Evolutionary conservation across 37 sponge, comb jelly and placozoan species (phyloP), one percentile per base, ranked within the genome.

Genomic region (Halichondria panicea): DNA sequence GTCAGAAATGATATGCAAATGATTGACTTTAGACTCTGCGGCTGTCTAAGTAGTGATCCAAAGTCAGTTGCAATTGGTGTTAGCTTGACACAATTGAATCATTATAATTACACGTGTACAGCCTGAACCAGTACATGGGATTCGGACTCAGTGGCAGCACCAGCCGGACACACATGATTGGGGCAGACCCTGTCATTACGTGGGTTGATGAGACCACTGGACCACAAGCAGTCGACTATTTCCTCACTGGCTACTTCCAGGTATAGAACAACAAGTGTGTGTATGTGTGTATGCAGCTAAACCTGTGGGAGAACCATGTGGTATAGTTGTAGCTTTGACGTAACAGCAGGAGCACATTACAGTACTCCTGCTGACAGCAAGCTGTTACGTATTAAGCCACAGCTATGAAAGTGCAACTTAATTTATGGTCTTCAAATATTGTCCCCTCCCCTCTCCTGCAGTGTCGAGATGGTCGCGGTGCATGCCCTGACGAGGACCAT

Each of bases 61-160:
- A 22, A 22, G 76, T 75, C 24, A 25, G 36, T 8, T n/a, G 2
- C 6, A 40, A 2, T 34, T 2, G 40, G 8, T 11, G 40, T 36
- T 7, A 37, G 52, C 52, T 48, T 48, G 13, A 12, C 18, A 18
- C 18, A 50, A 18, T 50, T 50, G 12, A 19, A 50, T 12, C 53
- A 50, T 18, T 50, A 12, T 50, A 50, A 19, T 12, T 68, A 11
- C 52, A 18, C 52, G 13, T 15, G 11, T 48, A 18, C 52, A 53
- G 71, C 28, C 38, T 33, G 30, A 66, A n/a, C 43, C 68, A 74
- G 32, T 88, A 76, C 77, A 70, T 88, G 71, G 83, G 75, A 18
- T 88, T 88, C 81, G 88, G 88, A 19, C 58, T 88, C 53, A 88
- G 88, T 65, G 88, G 83, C 1, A 77, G 46, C 27, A 15, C 21